Evolutionary conservation across 2,888 invertebrate genomes (phyloP), one percentile per base, ranked within the genome.

Genomic region (Plagodis dolabraria): DNA sequence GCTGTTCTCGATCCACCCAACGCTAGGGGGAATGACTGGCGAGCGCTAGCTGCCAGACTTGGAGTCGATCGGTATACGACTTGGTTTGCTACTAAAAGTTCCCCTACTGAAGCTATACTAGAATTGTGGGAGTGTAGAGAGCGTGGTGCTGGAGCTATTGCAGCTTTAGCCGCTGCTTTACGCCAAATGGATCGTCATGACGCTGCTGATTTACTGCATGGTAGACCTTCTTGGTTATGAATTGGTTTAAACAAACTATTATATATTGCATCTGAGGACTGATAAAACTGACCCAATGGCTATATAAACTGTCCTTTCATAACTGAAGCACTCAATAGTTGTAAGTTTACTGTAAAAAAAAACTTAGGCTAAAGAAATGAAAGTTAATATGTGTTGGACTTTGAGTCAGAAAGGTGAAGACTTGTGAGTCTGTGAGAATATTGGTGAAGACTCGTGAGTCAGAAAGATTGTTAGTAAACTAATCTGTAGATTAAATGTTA

Each of bases 41-140:
- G 99, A 70, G 96, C 98, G 94, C 92, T 99, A 70, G 99, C 99
- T n/a, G 96, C 97, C 80, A 95, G 97, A 79, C 94, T 99, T 54
- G 96, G 96, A 76, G 98, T 98, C 58, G 98, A 99, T 93, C 96
- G 99, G 81, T 99, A 99, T 86, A 98, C 98, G 68, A 98, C 98
- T 81, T 99, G 97, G 94, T 99, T 99, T 83, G 99, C 99, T 61
- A 98, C 98, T 33, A 99, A 99, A 90, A 95, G 97, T 63, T 99
- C 98, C 72, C 99, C 99, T 9, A 99, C 99, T 8, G 99, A 99
- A 85, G 97, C 98, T 85, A 98, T 99, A 75, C 93, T 99, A 70
- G 98, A 99, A 87, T 88, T 99, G 72, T 99, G 99, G 98, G 98
- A 99, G 87, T 98, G 98, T 51, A 94, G 98, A 68, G 96, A 97